Evolutionary conservation across 2,888 invertebrate genomes (phyloP).

Genomic region (Pelosia muscerda): DNA sequence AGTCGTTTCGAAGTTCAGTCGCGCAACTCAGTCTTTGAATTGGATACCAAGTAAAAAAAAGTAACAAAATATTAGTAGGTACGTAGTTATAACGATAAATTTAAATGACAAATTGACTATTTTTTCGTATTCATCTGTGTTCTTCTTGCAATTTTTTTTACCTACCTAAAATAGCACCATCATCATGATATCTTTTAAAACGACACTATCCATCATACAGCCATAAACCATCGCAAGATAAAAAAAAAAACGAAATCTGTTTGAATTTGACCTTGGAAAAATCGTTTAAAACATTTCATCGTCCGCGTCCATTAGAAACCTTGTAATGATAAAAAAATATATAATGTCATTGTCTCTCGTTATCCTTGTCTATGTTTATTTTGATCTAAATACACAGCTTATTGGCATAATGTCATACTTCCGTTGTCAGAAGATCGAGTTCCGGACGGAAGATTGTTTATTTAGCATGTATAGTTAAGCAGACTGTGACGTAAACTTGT

Average conservation of each 20-base stretch:
- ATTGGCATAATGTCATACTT: constrained; percentile 15
- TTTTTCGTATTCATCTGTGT: not conserved
- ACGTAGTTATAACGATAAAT: too few relatives aligned
- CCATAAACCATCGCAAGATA: not conserved
- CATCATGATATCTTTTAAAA: not conserved
- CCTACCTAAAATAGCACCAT: too few relatives aligned
- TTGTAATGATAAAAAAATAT: not conserved
- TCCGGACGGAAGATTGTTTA: not conserved
- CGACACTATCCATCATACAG: not conserved
- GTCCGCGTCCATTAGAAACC: not conserved
- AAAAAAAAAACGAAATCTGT: too few relatives aligned
- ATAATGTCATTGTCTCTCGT: not conserved
- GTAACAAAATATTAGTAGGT: too few relatives aligned
- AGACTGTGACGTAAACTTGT: not conserved
- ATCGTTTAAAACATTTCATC: constrained; percentile 5
- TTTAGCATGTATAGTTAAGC: not conserved
- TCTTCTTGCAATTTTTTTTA: not conserved
- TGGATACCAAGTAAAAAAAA: too few relatives aligned
- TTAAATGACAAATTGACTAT: not conserved
- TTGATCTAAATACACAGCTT: not conserved
- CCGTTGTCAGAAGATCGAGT: constrained; percentile 12
- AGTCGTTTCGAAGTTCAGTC: too few relatives aligned
- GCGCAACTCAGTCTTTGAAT: too few relatives aligned
- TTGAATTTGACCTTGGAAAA: not conserved
- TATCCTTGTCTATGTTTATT: constrained; percentile 3